Conservation (phyloP, 2,888 invertebrate genomes). For the Aporophyla nigra region DNA sequence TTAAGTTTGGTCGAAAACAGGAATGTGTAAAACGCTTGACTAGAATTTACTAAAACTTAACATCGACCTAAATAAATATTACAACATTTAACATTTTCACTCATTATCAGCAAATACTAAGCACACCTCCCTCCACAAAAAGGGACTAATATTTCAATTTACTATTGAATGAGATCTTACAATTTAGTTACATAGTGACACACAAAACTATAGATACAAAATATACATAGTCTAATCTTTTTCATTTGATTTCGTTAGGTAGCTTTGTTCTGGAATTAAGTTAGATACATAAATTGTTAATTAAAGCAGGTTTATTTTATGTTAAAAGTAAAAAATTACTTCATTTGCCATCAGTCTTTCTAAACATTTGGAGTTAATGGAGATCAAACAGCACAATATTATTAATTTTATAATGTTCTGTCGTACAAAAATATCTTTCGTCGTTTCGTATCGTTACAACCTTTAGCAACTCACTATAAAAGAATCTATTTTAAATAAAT, state of each 20-base stretch:
- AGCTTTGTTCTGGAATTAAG: slow-evolving; percentile 32
- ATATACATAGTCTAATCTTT: slow-evolving; percentile 61
- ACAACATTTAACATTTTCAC: slow-evolving; percentile 85
- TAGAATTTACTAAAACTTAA: slow-evolving; percentile 91
- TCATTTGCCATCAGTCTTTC: slow-evolving; percentile 78
- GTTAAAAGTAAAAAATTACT: slow-evolving; percentile 48
- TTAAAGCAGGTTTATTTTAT: slow-evolving; percentile 22
- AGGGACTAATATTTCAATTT: slow-evolving; percentile 75
- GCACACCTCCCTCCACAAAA: slow-evolving; percentile 62
- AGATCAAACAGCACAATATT: slow-evolving; percentile 81
- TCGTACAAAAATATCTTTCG: slow-evolving; percentile 60
- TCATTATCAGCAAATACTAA: slow-evolving; percentile 74
- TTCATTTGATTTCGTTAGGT: slow-evolving; percentile 23
- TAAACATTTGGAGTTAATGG: slow-evolving; percentile 81
- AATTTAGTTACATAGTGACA: slow-evolving; percentile 72
- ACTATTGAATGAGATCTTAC: slow-evolving; percentile 86
- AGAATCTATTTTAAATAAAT: slow-evolving; percentile 80
- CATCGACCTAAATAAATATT: slow-evolving; percentile 89
- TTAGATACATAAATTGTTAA: slow-evolving; percentile 19
- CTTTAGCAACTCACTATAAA: slow-evolving; percentile 54
- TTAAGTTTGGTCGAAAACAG: slow-evolving; percentile 90
- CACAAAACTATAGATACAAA: slow-evolving; percentile 74
- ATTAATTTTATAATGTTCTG: slow-evolving; percentile 68
- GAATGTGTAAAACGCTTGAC: slow-evolving; percentile 91
- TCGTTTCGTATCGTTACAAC: no score